phyloP scores from a whole-genome alignment of 2,888 invertebrate species.

The Drosophila meridionalis region DNA sequence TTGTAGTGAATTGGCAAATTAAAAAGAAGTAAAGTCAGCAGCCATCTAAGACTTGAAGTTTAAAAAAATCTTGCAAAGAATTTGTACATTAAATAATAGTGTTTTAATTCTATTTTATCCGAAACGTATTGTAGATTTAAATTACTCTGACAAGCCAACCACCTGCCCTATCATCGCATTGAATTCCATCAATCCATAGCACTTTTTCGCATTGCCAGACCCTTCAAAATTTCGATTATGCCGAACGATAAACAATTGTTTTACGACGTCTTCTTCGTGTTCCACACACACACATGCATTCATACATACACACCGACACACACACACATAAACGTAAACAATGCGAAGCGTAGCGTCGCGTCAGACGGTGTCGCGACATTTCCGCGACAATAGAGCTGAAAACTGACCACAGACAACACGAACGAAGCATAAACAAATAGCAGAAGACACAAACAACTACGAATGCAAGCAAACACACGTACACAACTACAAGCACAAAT shows the following conservation, averaged over 20 bases:
- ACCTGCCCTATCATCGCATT: neutral
- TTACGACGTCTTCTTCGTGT: conserved; percentile 7
- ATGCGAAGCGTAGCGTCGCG: conserved; percentile 19
- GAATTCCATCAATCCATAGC: neutral
- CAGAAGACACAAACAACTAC: conserved; percentile 17
- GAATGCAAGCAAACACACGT: conserved; percentile 9
- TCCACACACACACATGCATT: neutral
- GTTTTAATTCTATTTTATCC: neutral
- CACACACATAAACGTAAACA: conserved; percentile 30
- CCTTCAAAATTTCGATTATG: conserved; percentile 5
- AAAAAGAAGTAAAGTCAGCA: too few species aligned
- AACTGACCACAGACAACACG: conserved; percentile 53
- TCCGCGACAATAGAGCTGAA: conserved; percentile 29
- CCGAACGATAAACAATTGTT: conserved; percentile 24
- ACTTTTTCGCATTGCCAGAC: conserved; percentile 3
- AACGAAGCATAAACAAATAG: conserved; percentile 40
- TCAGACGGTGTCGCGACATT: conserved; percentile 25
- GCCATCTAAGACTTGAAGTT: too few species aligned
- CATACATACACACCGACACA: neutral
- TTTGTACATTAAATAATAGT: neutral
- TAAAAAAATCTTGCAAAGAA: too few species aligned
- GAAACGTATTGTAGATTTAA: neutral
- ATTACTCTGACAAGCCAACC: neutral
- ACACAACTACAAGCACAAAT: conserved; percentile 24
- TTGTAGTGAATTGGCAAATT: too few species aligned